Percentiles rank a stretch among this genome's conserved stretches.
phyloP scores from a whole-genome alignment of 2,888 invertebrate species.

The Pseudococcus longispinus region DNA sequence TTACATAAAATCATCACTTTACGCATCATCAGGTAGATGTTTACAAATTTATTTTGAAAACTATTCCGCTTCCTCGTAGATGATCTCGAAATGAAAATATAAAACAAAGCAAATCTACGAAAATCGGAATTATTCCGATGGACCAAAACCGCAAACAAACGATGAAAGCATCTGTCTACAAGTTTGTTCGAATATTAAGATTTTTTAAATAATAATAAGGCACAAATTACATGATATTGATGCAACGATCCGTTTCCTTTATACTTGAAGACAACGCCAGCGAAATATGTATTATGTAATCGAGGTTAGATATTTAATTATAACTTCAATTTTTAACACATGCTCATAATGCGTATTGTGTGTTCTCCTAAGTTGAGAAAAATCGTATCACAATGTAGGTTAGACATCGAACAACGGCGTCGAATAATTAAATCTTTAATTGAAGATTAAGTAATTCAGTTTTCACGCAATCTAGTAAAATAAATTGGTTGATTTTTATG shows the following conservation, averaged over 20 bases:
- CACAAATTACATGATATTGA: conserved; percentile 15
- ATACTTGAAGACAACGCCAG: neutral
- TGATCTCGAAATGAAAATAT: too few species aligned
- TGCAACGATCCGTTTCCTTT: conserved; percentile 41
- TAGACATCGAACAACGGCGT: neutral
- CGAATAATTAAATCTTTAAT: conserved; percentile 29
- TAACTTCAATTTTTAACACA: conserved; percentile 13
- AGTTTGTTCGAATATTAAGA: neutral
- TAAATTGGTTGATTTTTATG: neutral
- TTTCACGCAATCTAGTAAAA: neutral
- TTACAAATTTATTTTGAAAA: neutral
- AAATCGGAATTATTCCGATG: neutral
- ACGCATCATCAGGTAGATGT: neutral
- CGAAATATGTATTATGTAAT: neutral
- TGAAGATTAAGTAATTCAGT: neutral
- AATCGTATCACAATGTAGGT: conserved; percentile 18
- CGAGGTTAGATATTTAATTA: conserved; percentile 25
- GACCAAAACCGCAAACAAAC: neutral
- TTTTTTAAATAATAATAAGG: neutral
- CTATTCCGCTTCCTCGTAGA: too few species aligned
- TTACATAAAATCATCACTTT: neutral
- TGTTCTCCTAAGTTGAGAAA: neutral
- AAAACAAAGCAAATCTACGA: neutral
- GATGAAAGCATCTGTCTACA: neutral
- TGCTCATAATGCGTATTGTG: neutral